Conservation (phyloP, 2,888 invertebrate species). For the Drosophila robusta region DNA sequence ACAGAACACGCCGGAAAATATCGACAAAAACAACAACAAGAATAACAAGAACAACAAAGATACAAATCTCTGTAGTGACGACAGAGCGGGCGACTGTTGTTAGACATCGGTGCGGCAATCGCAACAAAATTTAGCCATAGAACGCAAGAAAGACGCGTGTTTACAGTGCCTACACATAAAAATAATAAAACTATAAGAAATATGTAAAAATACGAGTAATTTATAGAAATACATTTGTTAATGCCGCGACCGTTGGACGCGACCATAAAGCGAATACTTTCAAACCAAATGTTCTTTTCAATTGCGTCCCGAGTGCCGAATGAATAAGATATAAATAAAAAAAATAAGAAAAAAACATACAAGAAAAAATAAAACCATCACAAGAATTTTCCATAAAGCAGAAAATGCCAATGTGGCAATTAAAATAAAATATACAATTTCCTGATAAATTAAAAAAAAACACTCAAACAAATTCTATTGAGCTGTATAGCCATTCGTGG, state of each 20-base stretch:
- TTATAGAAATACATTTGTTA: slow-evolving; percentile 43
- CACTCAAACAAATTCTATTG: slow-evolving; percentile 13
- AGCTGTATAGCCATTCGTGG: slow-evolving; percentile 8
- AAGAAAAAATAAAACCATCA: slow-evolving; percentile 21
- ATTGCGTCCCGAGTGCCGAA: slow-evolving; percentile 49
- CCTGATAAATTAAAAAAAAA: neutral
- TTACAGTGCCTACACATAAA: slow-evolving; percentile 28
- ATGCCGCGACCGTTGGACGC: slow-evolving; percentile 6
- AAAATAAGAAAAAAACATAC: neutral
- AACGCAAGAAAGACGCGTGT: slow-evolving; percentile 25
- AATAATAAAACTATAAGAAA: slow-evolving; percentile 27
- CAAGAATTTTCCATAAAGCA: slow-evolving; percentile 52
- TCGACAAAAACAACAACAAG: slow-evolving; percentile 21
- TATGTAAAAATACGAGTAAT: slow-evolving; percentile 53
- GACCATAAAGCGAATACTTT: slow-evolving; percentile 33
- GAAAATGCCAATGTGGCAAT: slow-evolving; percentile 50
- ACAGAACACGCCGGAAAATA: slow-evolving; percentile 57
- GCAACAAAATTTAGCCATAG: slow-evolving; percentile 20
- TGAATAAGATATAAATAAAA: slow-evolving; percentile 59
- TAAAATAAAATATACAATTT: slow-evolving; percentile 25
- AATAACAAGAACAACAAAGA: slow-evolving; percentile 3
- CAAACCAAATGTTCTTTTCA: slow-evolving; percentile 47
- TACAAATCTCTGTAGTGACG: slow-evolving; percentile 27
- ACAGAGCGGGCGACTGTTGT: slow-evolving; percentile 32
- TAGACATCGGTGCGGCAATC: slow-evolving; percentile 20